A percentile compares a stretch with the other conserved stretches of the same genome.
These are phyloP conservation scores for Abrostola triplasia DNA, from an alignment of 2,888 invertebrate species.

Conservation along the genomic window DNA sequence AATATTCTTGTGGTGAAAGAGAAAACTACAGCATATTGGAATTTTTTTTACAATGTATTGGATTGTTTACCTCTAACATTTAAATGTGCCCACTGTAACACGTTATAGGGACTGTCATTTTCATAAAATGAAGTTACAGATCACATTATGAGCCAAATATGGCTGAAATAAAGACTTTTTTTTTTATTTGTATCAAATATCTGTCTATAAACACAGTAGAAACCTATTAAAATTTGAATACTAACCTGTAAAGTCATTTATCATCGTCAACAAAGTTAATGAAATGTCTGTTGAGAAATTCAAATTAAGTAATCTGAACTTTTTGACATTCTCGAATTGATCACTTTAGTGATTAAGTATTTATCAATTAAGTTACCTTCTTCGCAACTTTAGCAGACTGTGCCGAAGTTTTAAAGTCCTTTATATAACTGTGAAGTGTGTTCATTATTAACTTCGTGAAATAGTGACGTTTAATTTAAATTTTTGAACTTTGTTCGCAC, in stretches of 20 bases:
- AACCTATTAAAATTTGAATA: slow-evolving; percentile 1
- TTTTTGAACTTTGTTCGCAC: not conserved
- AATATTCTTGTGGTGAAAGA: too few relatives aligned
- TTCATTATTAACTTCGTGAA: slow-evolving; percentile 16
- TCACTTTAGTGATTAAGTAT: slow-evolving; percentile 43
- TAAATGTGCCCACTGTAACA: too few relatives aligned
- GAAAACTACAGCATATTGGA: too few relatives aligned
- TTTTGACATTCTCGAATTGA: slow-evolving; percentile 45
- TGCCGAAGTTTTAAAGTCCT: slow-evolving; percentile 27
- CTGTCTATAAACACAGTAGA: not conserved
- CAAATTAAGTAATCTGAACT: slow-evolving; percentile 49
- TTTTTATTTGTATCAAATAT: too few relatives aligned
- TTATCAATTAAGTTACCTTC: slow-evolving; percentile 43
- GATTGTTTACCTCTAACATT: too few relatives aligned
- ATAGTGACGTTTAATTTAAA: slow-evolving; percentile 22
- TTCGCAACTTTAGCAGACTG: slow-evolving; percentile 20
- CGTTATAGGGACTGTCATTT: too few relatives aligned
- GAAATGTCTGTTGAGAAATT: slow-evolving; percentile 38
- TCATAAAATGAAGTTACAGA: too few relatives aligned
- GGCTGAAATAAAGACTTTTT: too few relatives aligned
- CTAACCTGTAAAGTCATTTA: slow-evolving; percentile 26
- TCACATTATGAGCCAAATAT: too few relatives aligned
- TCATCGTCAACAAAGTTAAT: slow-evolving; percentile 31
- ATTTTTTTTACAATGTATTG: too few relatives aligned
- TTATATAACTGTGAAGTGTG: slow-evolving; percentile 14